Base-by-base conservation (phyloP, 2,888 invertebrate genomes). In the Didymodactylos carnosus region DNA sequence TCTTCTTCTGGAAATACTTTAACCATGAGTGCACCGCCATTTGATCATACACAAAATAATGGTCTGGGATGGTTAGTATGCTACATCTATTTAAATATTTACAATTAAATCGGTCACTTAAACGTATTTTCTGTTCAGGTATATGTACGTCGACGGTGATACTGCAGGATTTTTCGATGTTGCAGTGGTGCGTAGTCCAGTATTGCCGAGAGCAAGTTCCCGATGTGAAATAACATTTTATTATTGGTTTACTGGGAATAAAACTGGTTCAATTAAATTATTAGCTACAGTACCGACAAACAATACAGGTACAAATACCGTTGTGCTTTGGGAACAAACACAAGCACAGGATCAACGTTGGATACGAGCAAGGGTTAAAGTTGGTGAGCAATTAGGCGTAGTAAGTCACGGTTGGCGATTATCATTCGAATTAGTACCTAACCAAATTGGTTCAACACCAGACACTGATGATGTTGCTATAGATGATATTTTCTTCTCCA, bases 401-500 rank as follows among this genome's bases (percentile, higher is more conserved):
- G n/a, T n/a, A n/a, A n/a, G n/a, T n/a, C n/a, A n/a, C n/a, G 73
- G 70, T 10, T 73, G 73, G 73, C 46, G 23, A n/a, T 40, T 73
- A 46, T 46, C 6, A 19, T 70, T 73, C 40, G 49, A 35, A 46
- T 49, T 70, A 29, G 39, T 27, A 43, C 41, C 70, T 1, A 73
- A 73, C 23, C 39, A 39, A 16, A n/a, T 29, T 2, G 8, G 29
- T 39, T 29, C 11, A 19, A 40, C 49, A 0, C 27, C 25, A 27
- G 40, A 40, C 19, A 70, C 41, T 19, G 70, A 70, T 29, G 43
- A 70, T n/a, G 69, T 71, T 29, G 53, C 70, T n/a, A n/a, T 74
- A 16, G 74, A 74, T 39, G 74, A 74, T 39, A 71, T 74, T 5
- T 74, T 71, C 40, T 74, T 74, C 39, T 40, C n/a, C 7, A 51